Evolutionary conservation across 2,888 invertebrate species (phyloP).

Genomic region (Diloba caeruleocephala): DNA sequence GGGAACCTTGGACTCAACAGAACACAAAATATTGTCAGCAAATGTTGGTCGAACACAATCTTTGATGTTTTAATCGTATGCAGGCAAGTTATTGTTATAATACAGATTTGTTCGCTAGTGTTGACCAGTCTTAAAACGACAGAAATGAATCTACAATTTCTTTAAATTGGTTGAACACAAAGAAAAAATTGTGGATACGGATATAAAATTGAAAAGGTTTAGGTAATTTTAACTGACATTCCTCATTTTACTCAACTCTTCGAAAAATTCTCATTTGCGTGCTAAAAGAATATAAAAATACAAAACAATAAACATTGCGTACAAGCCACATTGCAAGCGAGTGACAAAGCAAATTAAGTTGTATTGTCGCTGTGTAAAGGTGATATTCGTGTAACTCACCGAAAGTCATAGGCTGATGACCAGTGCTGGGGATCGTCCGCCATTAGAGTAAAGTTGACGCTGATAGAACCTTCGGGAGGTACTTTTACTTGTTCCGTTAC

Average conservation of each 20-base stretch:
- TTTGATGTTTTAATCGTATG: too few relatives aligned
- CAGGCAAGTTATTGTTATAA: too few relatives aligned
- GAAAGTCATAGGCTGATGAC: slow-evolving; percentile 95
- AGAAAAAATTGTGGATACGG: too few relatives aligned
- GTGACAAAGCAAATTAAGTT: slow-evolving; percentile 31
- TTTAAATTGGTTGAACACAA: too few relatives aligned
- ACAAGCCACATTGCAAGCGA: slow-evolving; percentile 35
- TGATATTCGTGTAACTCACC: slow-evolving; percentile 75
- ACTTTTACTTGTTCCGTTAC: slow-evolving; percentile 90
- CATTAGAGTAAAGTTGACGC: slow-evolving; percentile 94
- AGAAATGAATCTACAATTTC: too few relatives aligned
- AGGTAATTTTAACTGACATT: too few relatives aligned
- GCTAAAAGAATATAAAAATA: slow-evolving; percentile 39
- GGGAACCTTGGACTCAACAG: too few relatives aligned
- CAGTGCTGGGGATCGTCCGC: slow-evolving; percentile 95
- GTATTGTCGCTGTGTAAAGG: slow-evolving; percentile 25
- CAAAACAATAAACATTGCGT: slow-evolving; percentile 32
- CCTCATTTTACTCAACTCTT: slow-evolving; percentile 17
- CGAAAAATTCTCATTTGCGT: slow-evolving; percentile 30
- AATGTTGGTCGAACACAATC: too few relatives aligned
- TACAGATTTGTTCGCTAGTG: too few relatives aligned
- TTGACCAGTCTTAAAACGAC: too few relatives aligned
- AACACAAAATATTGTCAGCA: too few relatives aligned
- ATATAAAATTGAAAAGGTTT: too few relatives aligned
- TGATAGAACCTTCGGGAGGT: slow-evolving; percentile 87